Evolutionary conservation across 2,113 vertebrate species (phyloP), one percentile per base, ranked within the genome.

Genomic region (Marcusenius ussheri): DNA sequence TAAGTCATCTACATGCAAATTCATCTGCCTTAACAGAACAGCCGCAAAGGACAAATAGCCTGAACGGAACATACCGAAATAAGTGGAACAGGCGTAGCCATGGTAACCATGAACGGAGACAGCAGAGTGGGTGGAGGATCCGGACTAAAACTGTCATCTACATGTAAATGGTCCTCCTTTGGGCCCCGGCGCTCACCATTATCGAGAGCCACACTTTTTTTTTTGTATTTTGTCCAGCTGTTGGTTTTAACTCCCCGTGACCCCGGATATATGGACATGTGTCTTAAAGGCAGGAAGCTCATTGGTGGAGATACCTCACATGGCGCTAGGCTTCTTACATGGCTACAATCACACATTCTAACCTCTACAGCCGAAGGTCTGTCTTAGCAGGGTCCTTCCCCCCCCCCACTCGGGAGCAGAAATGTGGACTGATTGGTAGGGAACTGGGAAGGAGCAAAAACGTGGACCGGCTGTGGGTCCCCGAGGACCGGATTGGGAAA

Each of bases 1-100:
- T 90, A 92, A 91, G 90, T 92, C 91, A 92, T 92, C 91, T 91
- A 91, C 90, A 92, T 93, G 92, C 91, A 92, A 93, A 93, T 92
- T 91, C 88, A 91, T 91, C 92, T 88, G 77, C 4, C 66, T 31
- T 87, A 77, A 77, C 47, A 90, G 90, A 91, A 89, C 58, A 89
- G 88, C 42, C 42, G 66, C 4, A 66, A 88, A 88, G 89, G 90
- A 92, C 21, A 88, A 91, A 88, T 90, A 91, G 91, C 19, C 90
- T 70, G 90, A 27, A 56, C 66, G 50, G 80, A 91, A 90, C 83
- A 74, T 90, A 92, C 89, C 88, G 92, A 90, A 84, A 90, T 90
- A 92, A 92, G 90, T 88, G 91, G 91, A 89, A 91, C 89, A 87
- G 46, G 58, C 0, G 91, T 93, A 91, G 92, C 90, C 93, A 93